Conservation (phyloP, 2,113 vertebrate species). For the Felis catus region DNA sequence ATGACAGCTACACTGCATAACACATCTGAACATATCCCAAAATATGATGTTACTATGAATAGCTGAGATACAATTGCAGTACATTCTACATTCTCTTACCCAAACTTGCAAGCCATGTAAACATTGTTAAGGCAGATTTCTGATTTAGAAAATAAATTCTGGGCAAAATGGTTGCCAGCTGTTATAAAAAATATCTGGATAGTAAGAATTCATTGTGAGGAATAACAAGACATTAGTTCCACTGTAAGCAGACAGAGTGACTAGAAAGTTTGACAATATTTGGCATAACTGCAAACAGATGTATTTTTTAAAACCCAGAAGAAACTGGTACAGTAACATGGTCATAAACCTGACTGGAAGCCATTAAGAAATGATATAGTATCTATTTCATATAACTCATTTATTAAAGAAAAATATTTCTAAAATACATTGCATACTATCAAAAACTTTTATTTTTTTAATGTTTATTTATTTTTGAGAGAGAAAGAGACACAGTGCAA, state of each 20-base stretch:
- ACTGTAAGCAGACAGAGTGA: background rate
- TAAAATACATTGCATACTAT: conserved; percentile 16
- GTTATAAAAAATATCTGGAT: background rate
- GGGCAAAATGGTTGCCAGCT: background rate
- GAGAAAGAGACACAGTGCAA: no score
- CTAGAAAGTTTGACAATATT: background rate
- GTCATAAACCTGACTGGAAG: background rate
- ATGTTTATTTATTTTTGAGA: no score
- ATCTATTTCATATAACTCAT: background rate
- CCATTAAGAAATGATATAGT: background rate
- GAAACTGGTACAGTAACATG: background rate
- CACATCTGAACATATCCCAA: background rate
- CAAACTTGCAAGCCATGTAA: background rate
- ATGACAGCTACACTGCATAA: background rate
- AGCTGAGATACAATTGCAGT: background rate
- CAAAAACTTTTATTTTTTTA: background rate
- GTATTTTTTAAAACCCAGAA: background rate
- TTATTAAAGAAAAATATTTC: conserved; percentile 30
- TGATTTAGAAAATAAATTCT: conserved; percentile 11
- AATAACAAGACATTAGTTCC: background rate
- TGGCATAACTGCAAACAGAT: background rate
- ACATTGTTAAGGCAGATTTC: conserved; percentile 15
- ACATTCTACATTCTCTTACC: background rate
- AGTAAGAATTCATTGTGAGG: background rate
- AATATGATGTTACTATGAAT: background rate